A percentile compares a stretch with the other conserved stretches of the same genome.
These are phyloP conservation scores for Hydrolagus colliei DNA, from an alignment of 2,797 vertebrate genomes.

Conservation along the genomic window DNA sequence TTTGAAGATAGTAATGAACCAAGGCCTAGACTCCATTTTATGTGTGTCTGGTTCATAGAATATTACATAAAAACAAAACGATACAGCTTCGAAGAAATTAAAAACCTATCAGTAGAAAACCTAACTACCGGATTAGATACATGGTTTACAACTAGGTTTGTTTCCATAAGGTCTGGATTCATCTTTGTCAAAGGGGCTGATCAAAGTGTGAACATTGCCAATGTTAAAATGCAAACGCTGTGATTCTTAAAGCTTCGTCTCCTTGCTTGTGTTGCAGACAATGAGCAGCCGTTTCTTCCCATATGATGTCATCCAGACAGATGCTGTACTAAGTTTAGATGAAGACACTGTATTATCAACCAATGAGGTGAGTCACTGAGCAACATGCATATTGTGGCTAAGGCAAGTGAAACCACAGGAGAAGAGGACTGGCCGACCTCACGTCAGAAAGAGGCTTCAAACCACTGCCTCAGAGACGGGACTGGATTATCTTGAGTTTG, in stretches of 20 bases:
- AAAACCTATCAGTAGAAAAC: neutral
- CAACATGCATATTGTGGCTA: no score
- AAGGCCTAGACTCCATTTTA: neutral
- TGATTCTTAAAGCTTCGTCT: neutral
- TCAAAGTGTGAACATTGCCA: neutral
- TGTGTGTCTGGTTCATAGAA: neutral
- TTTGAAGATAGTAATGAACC: neutral
- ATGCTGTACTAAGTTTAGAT: constrained; percentile 67
- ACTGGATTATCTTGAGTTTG: no score
- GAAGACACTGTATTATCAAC: constrained; percentile 70
- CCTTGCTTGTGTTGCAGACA: constrained; percentile 44
- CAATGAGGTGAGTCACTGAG: constrained; percentile 56
- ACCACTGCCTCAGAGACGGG: no score
- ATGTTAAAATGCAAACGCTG: neutral
- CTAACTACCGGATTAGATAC: neutral
- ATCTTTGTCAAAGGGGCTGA: neutral
- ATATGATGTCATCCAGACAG: constrained; percentile 56
- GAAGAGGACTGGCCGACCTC: no score
- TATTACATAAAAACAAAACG: neutral
- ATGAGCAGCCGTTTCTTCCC: constrained; percentile 69
- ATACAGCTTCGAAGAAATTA: neutral
- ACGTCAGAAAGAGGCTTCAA: no score
- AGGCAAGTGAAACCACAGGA: no score
- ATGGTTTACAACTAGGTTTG: neutral
- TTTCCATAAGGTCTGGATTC: neutral